These are phyloP conservation scores for Neodiprion pinetum DNA, from an alignment of 1,140 invertebrate species.

Conservation along the genomic window DNA sequence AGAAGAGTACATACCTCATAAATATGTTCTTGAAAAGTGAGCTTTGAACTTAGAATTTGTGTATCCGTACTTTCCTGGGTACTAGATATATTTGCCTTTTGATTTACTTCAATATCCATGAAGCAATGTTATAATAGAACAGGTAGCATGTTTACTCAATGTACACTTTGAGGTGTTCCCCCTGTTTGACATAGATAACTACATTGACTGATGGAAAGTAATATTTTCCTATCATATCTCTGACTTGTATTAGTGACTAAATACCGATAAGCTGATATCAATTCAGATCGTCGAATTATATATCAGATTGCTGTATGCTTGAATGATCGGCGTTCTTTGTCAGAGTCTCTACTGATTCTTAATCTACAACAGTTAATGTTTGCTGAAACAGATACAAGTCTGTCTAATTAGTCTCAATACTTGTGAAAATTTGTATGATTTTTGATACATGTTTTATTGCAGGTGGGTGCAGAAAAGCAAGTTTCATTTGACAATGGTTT, in stretches of 20 bases:
- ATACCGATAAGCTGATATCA: neutral
- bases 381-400: no score
- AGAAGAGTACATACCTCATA: neutral
- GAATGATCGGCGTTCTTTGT: neutral
- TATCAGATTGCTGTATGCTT: neutral
- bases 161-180: no score
- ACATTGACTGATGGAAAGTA: neutral
- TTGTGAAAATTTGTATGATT: no score
- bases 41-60: neutral
- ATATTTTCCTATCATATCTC: constrained; percentile 1
- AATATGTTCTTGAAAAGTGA: neutral
- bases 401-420: no score
- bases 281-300: neutral
- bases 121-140: no score
- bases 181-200: neutral
- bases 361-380: neutral
- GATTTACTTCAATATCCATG: no score
- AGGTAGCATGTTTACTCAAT: no score
- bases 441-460: constrained; percentile 48
- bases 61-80: neutral
- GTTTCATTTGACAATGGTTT: constrained; percentile 96
- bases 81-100: neutral
- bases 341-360: neutral
- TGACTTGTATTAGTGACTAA: no score
- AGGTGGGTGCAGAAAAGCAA: constrained; percentile 86